Conservation (phyloP, 92 coral and sea anemone species). For the Epizoanthus fatuus region DNA sequence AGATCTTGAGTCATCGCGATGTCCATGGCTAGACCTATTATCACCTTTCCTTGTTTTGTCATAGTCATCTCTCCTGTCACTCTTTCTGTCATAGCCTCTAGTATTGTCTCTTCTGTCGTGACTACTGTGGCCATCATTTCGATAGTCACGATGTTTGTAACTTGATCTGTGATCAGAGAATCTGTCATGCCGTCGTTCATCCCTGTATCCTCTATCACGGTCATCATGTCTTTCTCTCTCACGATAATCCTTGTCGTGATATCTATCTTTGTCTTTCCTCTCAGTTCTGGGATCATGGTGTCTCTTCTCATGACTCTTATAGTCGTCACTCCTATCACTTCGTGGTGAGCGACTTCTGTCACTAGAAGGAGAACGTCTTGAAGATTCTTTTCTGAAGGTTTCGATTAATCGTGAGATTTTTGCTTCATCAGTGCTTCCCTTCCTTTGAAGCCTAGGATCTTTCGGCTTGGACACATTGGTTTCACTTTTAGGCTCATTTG, state of each 20-base stretch:
- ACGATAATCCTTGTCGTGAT: constrained; percentile 60
- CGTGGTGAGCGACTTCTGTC: constrained; percentile 82
- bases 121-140: constrained; percentile 61
- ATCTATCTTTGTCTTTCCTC: constrained; percentile 79
- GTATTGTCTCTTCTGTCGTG: constrained; percentile 62
- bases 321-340: constrained; percentile 74
- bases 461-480: neutral
- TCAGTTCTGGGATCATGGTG: constrained; percentile 78
- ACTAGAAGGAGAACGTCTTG: constrained; percentile 60
- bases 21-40: constrained; percentile 71
- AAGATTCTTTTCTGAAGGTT: constrained; percentile 72
- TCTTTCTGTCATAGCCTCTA: constrained; percentile 74
- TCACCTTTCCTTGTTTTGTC: constrained; percentile 76
- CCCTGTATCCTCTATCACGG: constrained; percentile 72
- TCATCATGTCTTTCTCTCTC: constrained; percentile 73
- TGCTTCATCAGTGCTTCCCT: constrained; percentile 54
- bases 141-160: constrained; percentile 71
- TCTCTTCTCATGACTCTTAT: constrained; percentile 76
- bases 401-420: constrained; percentile 74
- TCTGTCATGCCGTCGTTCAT: constrained; percentile 74
- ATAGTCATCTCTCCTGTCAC: constrained; percentile 80
- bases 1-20: constrained; percentile 78
- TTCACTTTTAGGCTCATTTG: constrained; percentile 3
- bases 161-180: constrained; percentile 72
- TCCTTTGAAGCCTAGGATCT: constrained; percentile 7